Percentiles rank a stretch among this genome's conserved stretches.
These are phyloP conservation scores for Hylyphantes graminicola DNA, from an alignment of 1,140 invertebrate genomes.

Conservation along the genomic window DNA sequence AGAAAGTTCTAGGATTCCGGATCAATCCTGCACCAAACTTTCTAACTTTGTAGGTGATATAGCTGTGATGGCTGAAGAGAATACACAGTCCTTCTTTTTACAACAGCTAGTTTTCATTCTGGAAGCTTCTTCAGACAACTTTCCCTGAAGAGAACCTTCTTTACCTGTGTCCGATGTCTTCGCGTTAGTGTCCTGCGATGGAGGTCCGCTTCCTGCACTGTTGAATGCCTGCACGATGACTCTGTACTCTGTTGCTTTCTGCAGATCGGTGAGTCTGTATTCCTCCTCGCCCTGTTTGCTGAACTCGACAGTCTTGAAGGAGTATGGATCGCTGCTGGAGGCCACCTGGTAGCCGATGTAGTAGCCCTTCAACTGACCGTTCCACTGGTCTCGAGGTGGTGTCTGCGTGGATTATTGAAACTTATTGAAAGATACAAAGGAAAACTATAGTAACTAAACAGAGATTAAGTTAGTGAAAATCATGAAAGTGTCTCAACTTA, in stretches of 20 bases:
- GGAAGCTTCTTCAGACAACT: too few species aligned
- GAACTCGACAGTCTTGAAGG: constrained; percentile 93
- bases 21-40: too few species aligned
- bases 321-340: constrained; percentile 87
- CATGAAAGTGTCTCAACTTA: too few species aligned
- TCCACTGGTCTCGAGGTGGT: constrained; percentile 88
- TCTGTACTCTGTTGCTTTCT: constrained; percentile 60
- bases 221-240: constrained; percentile 63
- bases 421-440: too few species aligned
- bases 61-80: too few species aligned
- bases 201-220: constrained; percentile 62
- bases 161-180: constrained; percentile 62
- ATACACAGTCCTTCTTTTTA: too few species aligned
- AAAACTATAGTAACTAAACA: too few species aligned
- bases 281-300: constrained; percentile 75
- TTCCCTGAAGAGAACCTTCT: too few species aligned
- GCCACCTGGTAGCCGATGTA: constrained; percentile 84
- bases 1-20: too few species aligned
- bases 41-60: too few species aligned
- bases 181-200: constrained; percentile 61
- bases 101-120: too few species aligned
- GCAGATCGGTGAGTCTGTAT: constrained; percentile 60
- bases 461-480: too few species aligned
- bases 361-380: constrained; percentile 90
- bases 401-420: constrained; percentile 70